Conservation (phyloP, 2,113 vertebrate species). For the Mandrillus leucophaeus region DNA sequence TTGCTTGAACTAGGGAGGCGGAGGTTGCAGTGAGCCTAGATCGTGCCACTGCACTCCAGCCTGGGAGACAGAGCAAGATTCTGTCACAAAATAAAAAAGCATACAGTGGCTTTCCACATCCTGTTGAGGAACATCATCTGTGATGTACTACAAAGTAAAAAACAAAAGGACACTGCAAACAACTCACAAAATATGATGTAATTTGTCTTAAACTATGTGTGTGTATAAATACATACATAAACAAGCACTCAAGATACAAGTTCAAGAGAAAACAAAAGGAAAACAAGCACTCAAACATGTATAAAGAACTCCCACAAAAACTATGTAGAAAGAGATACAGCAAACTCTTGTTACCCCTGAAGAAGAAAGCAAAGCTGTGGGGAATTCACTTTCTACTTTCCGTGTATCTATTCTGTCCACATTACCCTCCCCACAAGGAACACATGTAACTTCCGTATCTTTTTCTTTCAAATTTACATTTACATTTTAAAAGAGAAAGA, state of each 20-base stretch:
- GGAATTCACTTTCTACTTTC: neutral
- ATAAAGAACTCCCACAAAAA: neutral
- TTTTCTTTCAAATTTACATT: neutral
- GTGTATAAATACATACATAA: neutral
- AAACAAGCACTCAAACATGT: neutral
- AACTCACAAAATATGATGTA: neutral
- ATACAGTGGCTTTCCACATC: neutral
- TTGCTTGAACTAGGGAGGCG: no score
- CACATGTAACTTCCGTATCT: neutral
- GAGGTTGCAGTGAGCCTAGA: no score
- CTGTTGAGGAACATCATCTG: neutral
- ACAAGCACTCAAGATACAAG: neutral
- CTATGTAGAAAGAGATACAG: constrained; percentile 11
- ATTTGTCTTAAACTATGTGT: neutral
- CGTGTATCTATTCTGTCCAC: neutral
- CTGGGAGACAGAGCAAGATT: no score
- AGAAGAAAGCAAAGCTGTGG: neutral
- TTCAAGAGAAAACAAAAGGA: neutral
- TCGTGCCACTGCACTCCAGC: no score
- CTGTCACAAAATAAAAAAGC: no score
- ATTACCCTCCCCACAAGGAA: neutral
- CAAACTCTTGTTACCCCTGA: neutral
- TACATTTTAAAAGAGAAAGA: neutral
- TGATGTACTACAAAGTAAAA: neutral
- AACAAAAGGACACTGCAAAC: neutral